phyloP scores from a whole-genome alignment of 2,113 vertebrate genomes.

The Callopanchax toddi region DNA sequence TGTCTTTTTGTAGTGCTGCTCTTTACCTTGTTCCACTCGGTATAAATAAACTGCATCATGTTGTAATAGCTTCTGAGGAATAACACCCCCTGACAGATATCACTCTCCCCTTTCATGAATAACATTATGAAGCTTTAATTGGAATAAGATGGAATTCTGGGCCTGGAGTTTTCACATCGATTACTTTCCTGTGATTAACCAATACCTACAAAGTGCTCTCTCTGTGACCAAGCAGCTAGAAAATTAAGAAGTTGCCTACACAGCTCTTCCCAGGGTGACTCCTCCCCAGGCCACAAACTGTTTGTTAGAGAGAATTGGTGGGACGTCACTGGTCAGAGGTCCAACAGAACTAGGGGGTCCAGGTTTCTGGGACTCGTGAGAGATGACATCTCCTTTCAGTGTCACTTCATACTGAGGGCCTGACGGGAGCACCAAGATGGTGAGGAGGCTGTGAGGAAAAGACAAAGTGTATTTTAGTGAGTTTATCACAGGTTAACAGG shows the following conservation, averaged over 20 bases:
- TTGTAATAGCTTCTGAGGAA: conserved; percentile 62
- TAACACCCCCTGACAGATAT: conserved; percentile 42
- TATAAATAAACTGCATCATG: conserved; percentile 56
- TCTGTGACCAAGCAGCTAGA: conserved; percentile 14
- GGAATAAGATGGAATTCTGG: conserved; percentile 40
- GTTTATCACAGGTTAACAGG: no score
- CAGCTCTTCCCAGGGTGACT: conserved; percentile 86
- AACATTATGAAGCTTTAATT: conserved; percentile 62
- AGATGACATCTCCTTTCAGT: conserved; percentile 82
- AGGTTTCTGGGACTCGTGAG: conserved; percentile 52
- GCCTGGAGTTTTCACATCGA: conserved; percentile 44
- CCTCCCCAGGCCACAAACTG: conserved; percentile 95
- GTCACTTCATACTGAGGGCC: conserved; percentile 95
- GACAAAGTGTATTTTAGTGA: not conserved
- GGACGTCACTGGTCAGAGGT: conserved; percentile 71
- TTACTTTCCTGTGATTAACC: conserved; percentile 63
- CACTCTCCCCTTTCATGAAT: conserved; percentile 65
- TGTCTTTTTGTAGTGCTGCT: conserved; percentile 17
- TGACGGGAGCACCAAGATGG: conserved; percentile 90
- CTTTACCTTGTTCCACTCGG: conserved; percentile 10
- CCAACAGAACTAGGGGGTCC: conserved; percentile 21
- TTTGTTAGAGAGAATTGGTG: conserved; percentile 93
- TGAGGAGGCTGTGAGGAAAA: conserved; percentile 82
- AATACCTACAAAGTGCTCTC: conserved; percentile 22
- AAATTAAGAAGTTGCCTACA: conserved; percentile 83